phyloP scores from a whole-genome alignment of 2,888 invertebrate genomes.

The Omphaloscelis lunosa region DNA sequence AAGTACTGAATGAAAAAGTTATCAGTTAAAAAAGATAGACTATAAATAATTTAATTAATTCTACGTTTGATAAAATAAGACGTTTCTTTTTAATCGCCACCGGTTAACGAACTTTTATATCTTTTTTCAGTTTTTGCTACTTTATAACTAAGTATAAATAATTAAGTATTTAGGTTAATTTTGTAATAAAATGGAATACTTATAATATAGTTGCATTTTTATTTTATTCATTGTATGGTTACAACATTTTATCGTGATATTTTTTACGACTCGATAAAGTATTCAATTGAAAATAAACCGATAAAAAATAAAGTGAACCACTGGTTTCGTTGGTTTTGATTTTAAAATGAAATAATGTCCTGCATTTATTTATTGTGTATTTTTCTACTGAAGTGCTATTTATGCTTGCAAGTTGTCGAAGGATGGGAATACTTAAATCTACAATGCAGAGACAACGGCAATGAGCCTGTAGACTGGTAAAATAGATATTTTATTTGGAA shows the following conservation, averaged over 20 bases:
- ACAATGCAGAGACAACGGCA: constrained; percentile 77
- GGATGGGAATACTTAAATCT: constrained; percentile 74
- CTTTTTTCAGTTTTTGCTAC: constrained; percentile 1
- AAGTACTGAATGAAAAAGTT: background rate
- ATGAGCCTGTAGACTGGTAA: constrained; percentile 81
- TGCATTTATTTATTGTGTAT: constrained; percentile 35
- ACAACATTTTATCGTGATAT: constrained; percentile 14
- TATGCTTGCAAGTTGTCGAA: constrained; percentile 32
- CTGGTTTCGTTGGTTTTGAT: background rate
- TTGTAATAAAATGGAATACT: constrained; percentile 55
- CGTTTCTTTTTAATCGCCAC: background rate
- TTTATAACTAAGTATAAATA: constrained; percentile 7
- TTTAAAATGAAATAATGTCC: constrained; percentile 43
- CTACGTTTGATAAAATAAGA: background rate
- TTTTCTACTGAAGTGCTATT: constrained; percentile 42
- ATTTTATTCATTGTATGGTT: constrained; percentile 33
- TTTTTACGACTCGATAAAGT: constrained; percentile 43
- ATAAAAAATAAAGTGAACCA: constrained; percentile 30
- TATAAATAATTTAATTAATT: constrained; percentile 1
- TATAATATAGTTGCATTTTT: constrained; percentile 38
- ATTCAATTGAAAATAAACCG: constrained; percentile 41
- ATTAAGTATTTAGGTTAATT: constrained; percentile 36
- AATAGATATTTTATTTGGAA: background rate
- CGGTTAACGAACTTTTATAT: constrained; percentile 6
- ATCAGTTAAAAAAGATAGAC: background rate